Base-by-base conservation (phyloP, 2,888 invertebrate genomes). In the Limnephilus auricula region DNA sequence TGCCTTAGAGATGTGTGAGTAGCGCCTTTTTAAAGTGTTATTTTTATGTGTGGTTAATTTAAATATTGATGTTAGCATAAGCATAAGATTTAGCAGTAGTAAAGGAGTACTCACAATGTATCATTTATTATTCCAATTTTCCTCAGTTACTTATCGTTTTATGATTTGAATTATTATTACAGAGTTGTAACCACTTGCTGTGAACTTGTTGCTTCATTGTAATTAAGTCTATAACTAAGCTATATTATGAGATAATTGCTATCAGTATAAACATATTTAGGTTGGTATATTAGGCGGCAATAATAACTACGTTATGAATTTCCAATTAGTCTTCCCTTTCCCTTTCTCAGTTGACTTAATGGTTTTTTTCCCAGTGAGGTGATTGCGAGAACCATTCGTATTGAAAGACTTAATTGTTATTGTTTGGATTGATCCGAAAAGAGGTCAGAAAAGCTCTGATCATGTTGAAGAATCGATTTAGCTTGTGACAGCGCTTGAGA, bases 331-430 rank as follows among this genome's bases (percentile, higher is more conserved):
- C 65, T 65, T 65, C 65, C 65, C 9, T 65, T n/a, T n/a, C 25
- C 65, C 25, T 1, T 6, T n/a, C 65, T 65, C 65, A 65, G 65
- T 65, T 65, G 65, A n/a, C 25, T 65, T 25, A 65, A 65, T 65
- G n/a, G 25, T 65, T 65, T 65, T 65, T 65, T 9, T 6, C 65
- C n/a, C 65, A 65, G 65, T 65, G 65, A 65, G 65, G 65, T 65
- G 65, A 65, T 65, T 65, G 65, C 65, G 65, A 65, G 65, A 65
- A 65, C 65, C 65, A 65, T 65, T 65, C 65, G 65, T 65, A 65
- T 65, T 65, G 9, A 65, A 65, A 65, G 65, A 65, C 65, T 65
- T 65, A 65, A 65, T 65, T 65, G 25, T 65, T 65, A n/a, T 65
- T 50, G 15, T 50, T 65, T 25, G 25, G n/a, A 65, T 65, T 65